Conservation (phyloP, 2,888 invertebrate species). For the Hypercompe scribonia region DNA sequence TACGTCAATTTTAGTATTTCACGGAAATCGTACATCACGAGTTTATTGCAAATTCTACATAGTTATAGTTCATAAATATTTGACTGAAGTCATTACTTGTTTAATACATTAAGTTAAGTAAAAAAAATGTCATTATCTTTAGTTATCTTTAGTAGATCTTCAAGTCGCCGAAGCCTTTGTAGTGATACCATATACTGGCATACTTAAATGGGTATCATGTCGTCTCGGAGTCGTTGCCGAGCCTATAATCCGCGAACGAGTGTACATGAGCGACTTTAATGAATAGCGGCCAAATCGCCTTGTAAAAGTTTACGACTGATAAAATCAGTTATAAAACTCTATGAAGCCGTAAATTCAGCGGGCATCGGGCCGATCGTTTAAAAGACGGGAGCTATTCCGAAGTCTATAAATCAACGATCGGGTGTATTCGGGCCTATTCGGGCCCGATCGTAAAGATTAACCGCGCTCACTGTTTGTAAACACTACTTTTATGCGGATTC, state of each 20-base stretch:
- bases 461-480: constrained; percentile 78
- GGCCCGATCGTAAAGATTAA: constrained; percentile 78
- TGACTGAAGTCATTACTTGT: constrained; percentile 44
- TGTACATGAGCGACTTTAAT: constrained; percentile 58
- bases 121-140: constrained; percentile 39
- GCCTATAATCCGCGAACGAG: constrained; percentile 35
- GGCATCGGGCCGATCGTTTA: constrained; percentile 69
- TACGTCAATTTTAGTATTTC: constrained; percentile 49
- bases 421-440: constrained; percentile 72
- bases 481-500: constrained; percentile 75
- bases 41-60: constrained; percentile 47
- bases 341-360: constrained; percentile 78
- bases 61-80: constrained; percentile 49
- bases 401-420: constrained; percentile 80
- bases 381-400: constrained; percentile 79
- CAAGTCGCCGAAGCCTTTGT: constrained; percentile 6
- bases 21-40: constrained; percentile 50
- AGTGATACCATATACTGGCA: constrained; percentile 5
- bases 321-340: constrained; percentile 85
- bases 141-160: constrained; percentile 16
- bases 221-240: constrained; percentile 14
- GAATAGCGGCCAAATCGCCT: constrained; percentile 73
- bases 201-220: constrained; percentile 22
- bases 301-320: constrained; percentile 83
- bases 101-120: constrained; percentile 27